Conservation (phyloP, 2,888 invertebrate genomes). For the Phalangium opilio region DNA sequence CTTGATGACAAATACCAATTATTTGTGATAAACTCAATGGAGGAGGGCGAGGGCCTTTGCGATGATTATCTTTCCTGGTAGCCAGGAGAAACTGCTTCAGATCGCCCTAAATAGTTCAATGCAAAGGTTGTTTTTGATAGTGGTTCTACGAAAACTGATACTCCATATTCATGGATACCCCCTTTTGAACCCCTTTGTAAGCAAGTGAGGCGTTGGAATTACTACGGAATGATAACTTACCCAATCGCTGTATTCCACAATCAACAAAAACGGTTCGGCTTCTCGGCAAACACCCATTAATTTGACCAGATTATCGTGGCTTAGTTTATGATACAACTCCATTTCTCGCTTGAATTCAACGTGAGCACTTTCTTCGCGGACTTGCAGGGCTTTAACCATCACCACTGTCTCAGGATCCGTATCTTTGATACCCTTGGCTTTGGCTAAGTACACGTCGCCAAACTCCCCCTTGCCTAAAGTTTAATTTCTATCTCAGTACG, state of each 20-base stretch:
- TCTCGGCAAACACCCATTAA: conserved; percentile 58
- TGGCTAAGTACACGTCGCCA: conserved; percentile 70
- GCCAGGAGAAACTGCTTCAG: conserved; percentile 51
- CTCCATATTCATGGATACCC: no score
- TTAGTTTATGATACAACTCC: conserved; percentile 63
- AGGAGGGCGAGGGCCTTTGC: conserved; percentile 39
- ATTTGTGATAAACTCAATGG: conserved; percentile 38
- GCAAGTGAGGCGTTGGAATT: no score
- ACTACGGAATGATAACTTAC: no score
- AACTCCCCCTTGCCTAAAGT: conserved; percentile 59
- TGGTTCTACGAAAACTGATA: background rate
- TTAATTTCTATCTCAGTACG: no score
- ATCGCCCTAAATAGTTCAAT: conserved; percentile 49
- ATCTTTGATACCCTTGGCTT: conserved; percentile 33
- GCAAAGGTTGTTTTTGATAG: background rate
- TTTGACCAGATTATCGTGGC: conserved; percentile 62
- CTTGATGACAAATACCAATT: conserved; percentile 41
- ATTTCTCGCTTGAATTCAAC: conserved; percentile 76
- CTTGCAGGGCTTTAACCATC: conserved; percentile 59
- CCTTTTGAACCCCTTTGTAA: no score
- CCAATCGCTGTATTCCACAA: conserved; percentile 87
- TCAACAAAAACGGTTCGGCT: conserved; percentile 66
- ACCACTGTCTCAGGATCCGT: conserved; percentile 33
- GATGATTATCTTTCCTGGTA: conserved; percentile 40
- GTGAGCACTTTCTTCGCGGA: conserved; percentile 43